These are phyloP conservation scores for Nyctereutes procyonoides DNA, from an alignment of 2,113 vertebrate species.

Conservation along the genomic window DNA sequence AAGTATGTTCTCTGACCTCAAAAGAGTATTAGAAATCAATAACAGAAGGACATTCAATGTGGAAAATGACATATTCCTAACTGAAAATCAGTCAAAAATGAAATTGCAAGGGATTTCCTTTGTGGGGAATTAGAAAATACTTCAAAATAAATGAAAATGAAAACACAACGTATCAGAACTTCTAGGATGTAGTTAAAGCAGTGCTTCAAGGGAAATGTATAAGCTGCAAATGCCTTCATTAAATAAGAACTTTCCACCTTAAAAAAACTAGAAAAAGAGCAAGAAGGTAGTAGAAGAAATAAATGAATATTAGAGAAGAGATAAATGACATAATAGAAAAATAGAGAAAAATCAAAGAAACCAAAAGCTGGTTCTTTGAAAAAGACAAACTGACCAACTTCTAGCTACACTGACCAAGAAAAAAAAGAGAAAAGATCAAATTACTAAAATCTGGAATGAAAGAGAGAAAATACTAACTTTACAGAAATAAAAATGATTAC, in stretches of 20 bases:
- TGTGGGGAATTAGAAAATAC: background rate
- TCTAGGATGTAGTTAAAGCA: background rate
- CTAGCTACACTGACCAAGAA: background rate
- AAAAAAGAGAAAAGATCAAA: background rate
- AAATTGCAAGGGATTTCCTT: background rate
- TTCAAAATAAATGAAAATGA: background rate
- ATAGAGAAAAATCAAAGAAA: background rate
- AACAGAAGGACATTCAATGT: background rate
- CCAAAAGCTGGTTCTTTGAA: background rate
- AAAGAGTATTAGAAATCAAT: background rate
- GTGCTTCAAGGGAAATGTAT: background rate
- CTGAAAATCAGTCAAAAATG: background rate
- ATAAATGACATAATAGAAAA: background rate
- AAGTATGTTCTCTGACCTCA: background rate
- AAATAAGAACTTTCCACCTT: background rate
- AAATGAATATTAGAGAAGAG: background rate
- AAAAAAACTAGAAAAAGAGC: background rate
- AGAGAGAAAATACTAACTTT: background rate
- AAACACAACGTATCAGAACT: background rate
- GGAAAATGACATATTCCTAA: background rate
- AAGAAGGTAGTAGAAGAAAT: background rate
- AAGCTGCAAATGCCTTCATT: background rate
- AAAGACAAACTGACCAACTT: background rate
- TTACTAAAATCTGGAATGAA: background rate
- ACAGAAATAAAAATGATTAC: background rate